Conservation (phyloP, 64 coral and sea anemone genomes). For the Porites lutea region DNA sequence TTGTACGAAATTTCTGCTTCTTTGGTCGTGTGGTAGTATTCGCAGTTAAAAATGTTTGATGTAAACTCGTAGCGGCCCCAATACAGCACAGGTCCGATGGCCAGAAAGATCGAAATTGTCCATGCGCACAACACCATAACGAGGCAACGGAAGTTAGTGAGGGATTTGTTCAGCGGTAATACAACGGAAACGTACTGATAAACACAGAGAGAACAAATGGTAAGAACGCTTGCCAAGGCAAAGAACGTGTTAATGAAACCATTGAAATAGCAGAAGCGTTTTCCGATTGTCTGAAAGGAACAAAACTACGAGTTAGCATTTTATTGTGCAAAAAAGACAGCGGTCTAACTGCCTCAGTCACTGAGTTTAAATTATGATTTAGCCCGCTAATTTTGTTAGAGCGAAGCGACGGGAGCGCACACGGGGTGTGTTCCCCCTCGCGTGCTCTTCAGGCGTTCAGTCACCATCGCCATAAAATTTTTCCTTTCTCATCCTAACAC, state of each 20-base stretch:
- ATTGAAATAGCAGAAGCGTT: slow-evolving; percentile 93
- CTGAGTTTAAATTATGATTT: too few relatives aligned
- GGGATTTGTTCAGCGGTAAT: slow-evolving; percentile 68
- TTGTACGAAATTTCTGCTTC: slow-evolving; percentile 86
- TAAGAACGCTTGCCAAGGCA: slow-evolving; percentile 74
- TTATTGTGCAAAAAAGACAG: too few relatives aligned
- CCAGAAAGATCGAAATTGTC: slow-evolving; percentile 81
- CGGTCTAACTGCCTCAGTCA: too few relatives aligned
- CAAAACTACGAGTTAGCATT: too few relatives aligned
- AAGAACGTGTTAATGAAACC: slow-evolving; percentile 88
- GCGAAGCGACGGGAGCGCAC: too few relatives aligned
- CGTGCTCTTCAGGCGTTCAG: too few relatives aligned
- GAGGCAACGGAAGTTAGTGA: slow-evolving; percentile 94
- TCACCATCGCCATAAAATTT: too few relatives aligned
- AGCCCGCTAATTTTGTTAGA: too few relatives aligned
- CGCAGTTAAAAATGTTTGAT: slow-evolving; percentile 94
- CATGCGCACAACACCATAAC: slow-evolving; percentile 91
- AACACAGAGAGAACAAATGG: slow-evolving; percentile 75
- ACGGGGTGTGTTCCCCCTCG: too few relatives aligned
- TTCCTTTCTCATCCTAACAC: too few relatives aligned
- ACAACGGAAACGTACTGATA: slow-evolving; percentile 86
- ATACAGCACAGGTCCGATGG: slow-evolving; percentile 76
- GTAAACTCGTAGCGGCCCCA: slow-evolving; percentile 98
- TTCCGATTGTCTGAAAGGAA: slow-evolving; percentile 83
- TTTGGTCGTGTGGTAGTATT: slow-evolving; percentile 75